Conservation (phyloP, 2,113 vertebrate species). For the Scomber colias region DNA sequence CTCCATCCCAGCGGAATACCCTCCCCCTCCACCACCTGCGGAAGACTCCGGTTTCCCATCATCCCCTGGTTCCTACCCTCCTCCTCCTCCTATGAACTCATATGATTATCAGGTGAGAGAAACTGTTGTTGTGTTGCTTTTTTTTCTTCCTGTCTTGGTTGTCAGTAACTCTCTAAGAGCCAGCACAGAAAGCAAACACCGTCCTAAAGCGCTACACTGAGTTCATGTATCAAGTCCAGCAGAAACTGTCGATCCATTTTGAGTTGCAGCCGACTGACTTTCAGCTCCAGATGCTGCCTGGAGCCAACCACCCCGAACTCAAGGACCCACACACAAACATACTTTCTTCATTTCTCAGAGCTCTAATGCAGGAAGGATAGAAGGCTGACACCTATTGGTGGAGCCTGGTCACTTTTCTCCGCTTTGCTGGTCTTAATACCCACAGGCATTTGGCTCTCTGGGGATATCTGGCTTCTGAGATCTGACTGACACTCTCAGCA, state of each 20-base stretch:
- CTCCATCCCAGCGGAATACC: conserved; percentile 84
- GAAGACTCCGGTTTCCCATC: conserved; percentile 81
- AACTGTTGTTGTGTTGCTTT: conserved; percentile 2
- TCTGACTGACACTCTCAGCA: conserved; percentile 46
- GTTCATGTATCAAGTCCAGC: conserved; percentile 43
- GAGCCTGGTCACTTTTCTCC: conserved; percentile 55
- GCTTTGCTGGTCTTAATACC: conserved; percentile 45
- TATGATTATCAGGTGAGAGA: conserved; percentile 82
- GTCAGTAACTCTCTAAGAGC: conserved; percentile 51
- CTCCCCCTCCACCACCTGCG: conserved; percentile 86
- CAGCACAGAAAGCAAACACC: conserved; percentile 17
- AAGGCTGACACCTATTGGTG: conserved; percentile 83
- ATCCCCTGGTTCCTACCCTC: conserved; percentile 79
- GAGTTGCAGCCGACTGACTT: conserved; percentile 51
- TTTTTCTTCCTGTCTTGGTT: not conserved
- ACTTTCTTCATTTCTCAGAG: conserved; percentile 3
- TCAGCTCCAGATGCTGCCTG: conserved; percentile 55
- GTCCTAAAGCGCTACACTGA: conserved; percentile 36
- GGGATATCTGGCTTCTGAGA: conserved; percentile 53
- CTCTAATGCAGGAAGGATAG: conserved; percentile 47
- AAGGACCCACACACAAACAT: conserved; percentile 15
- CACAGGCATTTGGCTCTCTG: conserved; percentile 56
- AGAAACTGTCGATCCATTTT: conserved; percentile 41
- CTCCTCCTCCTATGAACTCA: conserved; percentile 79
- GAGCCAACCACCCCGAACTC: conserved; percentile 35